phyloP scores from a whole-genome alignment of 2,888 invertebrate genomes.

The Spialia ferax region DNA sequence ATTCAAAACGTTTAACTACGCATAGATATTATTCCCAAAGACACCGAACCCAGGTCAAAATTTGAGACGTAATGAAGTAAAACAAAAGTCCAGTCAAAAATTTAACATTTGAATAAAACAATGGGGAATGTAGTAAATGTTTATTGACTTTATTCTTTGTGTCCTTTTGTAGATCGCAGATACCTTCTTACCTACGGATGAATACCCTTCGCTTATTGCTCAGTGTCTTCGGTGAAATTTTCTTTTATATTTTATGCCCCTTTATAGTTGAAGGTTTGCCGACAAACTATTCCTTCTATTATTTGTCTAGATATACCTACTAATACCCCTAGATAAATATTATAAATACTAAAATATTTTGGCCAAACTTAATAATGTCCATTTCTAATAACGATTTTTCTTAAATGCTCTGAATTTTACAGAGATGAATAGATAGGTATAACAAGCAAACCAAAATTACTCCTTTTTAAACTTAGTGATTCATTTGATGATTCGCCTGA shows the following conservation, averaged over 20 bases:
- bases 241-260: conserved; percentile 61
- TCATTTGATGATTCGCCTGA: conserved; percentile 54
- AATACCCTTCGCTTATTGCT: conserved; percentile 58
- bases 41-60: conserved; percentile 17
- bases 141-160: conserved; percentile 65
- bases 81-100: conserved; percentile 36
- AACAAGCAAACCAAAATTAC: not conserved
- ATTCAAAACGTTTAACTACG: conserved; percentile 8
- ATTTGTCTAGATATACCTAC: not conserved
- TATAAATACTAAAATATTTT: too few relatives aligned
- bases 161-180: conserved; percentile 57
- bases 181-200: conserved; percentile 45
- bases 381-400: not conserved
- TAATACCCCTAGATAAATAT: too few relatives aligned
- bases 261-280: conserved; percentile 63
- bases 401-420: not conserved
- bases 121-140: conserved; percentile 62
- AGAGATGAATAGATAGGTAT: not conserved
- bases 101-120: conserved; percentile 59
- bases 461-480: conserved; percentile 45
- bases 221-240: conserved; percentile 49
- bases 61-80: conserved; percentile 6
- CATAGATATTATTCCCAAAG: not conserved
- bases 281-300: conserved; percentile 47
- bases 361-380: too few relatives aligned